Evolutionary conservation across 2,888 invertebrate genomes (phyloP).

Genomic region (Andrena bicolor): DNA sequence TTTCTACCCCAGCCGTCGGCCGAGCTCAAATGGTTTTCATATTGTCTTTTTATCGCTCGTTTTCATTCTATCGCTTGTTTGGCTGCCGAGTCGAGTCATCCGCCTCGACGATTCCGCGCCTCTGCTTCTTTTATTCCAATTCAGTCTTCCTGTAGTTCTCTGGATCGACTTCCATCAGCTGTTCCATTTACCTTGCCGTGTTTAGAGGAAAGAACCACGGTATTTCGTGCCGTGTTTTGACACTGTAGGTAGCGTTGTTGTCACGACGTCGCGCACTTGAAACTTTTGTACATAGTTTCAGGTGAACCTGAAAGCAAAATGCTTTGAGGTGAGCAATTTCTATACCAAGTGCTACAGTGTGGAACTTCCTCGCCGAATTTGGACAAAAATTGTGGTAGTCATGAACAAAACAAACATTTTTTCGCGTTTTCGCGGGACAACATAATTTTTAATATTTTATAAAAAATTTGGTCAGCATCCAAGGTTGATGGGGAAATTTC

Average conservation of each 20-base stretch:
- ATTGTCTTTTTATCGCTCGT: conserved; percentile 85
- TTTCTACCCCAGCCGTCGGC: conserved; percentile 72
- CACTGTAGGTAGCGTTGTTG: background rate
- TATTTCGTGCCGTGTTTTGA: background rate
- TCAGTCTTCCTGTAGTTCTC: conserved; percentile 6
- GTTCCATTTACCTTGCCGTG: background rate
- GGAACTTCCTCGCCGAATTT: no score
- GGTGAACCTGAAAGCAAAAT: no score
- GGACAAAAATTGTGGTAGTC: no score
- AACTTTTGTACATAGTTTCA: no score
- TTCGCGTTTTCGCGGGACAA: no score
- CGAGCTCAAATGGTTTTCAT: conserved; percentile 83
- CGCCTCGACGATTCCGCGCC: conserved; percentile 32
- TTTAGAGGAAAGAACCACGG: background rate
- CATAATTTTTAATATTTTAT: no score
- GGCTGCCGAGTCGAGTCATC: conserved; percentile 68
- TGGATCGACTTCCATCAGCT: background rate
- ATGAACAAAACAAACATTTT: no score
- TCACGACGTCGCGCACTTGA: no score
- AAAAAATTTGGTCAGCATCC: no score
- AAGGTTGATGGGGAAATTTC: no score
- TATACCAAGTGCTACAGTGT: no score
- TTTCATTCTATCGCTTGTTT: conserved; percentile 85
- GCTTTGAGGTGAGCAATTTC: no score
- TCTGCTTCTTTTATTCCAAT: conserved; percentile 37